These are phyloP conservation scores for Ametastegia equiseti DNA, from an alignment of 2,888 invertebrate species.

Conservation along the genomic window DNA sequence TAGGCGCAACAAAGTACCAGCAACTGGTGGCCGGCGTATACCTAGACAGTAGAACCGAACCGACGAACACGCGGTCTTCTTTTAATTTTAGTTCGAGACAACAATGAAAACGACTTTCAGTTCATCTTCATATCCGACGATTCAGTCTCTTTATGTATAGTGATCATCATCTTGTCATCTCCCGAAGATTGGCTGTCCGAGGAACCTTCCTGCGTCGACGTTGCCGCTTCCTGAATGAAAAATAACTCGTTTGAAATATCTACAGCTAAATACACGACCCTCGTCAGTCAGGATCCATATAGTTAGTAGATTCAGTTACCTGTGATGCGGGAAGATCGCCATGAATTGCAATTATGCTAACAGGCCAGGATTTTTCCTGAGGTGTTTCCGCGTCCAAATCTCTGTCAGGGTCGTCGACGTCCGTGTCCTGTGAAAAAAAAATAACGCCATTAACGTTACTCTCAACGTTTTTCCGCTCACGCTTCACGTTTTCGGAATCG, in stretches of 20 bases:
- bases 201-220: conserved; percentile 85
- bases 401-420: conserved; percentile 44
- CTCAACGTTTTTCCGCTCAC: conserved; percentile 34
- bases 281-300: no score
- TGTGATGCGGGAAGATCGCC: conserved; percentile 39
- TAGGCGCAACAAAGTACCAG: background rate
- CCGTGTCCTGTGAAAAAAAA: conserved; percentile 41
- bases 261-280: no score
- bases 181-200: conserved; percentile 85
- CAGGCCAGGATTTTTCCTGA: conserved; percentile 41
- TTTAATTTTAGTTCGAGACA: conserved; percentile 43
- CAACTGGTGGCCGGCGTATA: background rate
- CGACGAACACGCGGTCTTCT: background rate
- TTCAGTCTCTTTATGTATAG: conserved; percentile 82
- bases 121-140: conserved; percentile 73
- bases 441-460: no score
- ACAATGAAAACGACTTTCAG: conserved; percentile 45
- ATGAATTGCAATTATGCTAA: conserved; percentile 38
- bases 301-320: background rate
- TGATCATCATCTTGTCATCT: conserved; percentile 88
- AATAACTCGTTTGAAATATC: no score
- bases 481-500: no score
- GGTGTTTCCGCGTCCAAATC: conserved; percentile 33
- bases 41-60: background rate
- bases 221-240: conserved; percentile 81